Evolutionary conservation across 2,113 vertebrate species (phyloP).

Genomic region (Albula glossodonta): DNA sequence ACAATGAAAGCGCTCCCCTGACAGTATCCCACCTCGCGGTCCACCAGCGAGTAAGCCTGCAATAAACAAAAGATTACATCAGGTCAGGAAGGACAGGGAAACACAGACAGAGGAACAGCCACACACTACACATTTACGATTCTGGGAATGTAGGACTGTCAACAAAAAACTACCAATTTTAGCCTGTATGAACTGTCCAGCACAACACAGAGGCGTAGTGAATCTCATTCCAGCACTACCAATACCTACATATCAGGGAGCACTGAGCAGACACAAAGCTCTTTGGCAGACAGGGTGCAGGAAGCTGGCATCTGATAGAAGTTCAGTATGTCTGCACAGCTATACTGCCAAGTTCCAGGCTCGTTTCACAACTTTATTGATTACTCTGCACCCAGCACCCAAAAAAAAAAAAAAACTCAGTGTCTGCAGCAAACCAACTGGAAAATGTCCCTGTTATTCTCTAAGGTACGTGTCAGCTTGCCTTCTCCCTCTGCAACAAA

Average conservation of each 20-base stretch:
- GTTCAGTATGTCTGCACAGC: background rate
- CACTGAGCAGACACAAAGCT: background rate
- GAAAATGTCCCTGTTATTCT: background rate
- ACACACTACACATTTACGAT: too few relatives aligned
- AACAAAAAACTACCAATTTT: too few relatives aligned
- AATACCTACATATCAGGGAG: background rate
- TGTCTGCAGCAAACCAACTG: background rate
- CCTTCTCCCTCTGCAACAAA: background rate
- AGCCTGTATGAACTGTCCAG: too few relatives aligned
- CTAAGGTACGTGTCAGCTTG: background rate
- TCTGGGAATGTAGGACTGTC: too few relatives aligned
- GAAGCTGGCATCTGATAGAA: background rate
- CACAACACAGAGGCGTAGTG: background rate
- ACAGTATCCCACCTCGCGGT: conserved; percentile 97
- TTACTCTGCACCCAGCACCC: background rate
- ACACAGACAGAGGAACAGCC: too few relatives aligned
- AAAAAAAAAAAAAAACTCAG: too few relatives aligned
- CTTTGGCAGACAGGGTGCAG: background rate
- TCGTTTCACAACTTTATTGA: background rate
- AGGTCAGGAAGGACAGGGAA: too few relatives aligned
- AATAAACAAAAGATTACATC: conserved; percentile 48
- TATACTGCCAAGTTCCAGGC: background rate
- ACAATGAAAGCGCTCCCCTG: conserved; percentile 99
- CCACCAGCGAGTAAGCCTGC: conserved; percentile 97
- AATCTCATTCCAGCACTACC: background rate